Percentiles rank a stretch among this genome's conserved stretches.
Conservation (phyloP, 2,888 invertebrate species). For the Xylota sylvarum region DNA sequence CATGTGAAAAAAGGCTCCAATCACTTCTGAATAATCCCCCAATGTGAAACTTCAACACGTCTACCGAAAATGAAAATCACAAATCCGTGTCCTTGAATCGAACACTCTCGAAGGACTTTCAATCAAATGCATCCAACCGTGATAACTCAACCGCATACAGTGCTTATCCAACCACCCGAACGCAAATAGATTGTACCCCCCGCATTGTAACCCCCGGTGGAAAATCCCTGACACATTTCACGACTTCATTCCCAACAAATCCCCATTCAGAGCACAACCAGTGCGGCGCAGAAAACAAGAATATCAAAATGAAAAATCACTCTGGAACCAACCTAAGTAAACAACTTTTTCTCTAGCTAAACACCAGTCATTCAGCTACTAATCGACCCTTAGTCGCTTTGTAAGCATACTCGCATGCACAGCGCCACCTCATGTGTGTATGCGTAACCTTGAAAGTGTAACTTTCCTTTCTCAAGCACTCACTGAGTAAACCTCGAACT, state of each 20-base stretch:
- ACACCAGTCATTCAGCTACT: constrained; percentile 66
- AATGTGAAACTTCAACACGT: constrained; percentile 57
- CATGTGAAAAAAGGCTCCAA: constrained; percentile 3
- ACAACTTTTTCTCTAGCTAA: constrained; percentile 67
- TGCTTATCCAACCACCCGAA: constrained; percentile 61
- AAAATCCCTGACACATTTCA: constrained; percentile 73
- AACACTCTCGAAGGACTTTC: constrained; percentile 58
- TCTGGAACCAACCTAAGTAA: constrained; percentile 51
- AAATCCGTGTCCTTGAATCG: constrained; percentile 60
- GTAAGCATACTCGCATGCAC: constrained; percentile 36
- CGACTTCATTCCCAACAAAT: constrained; percentile 49
- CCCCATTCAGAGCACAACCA: constrained; percentile 35
- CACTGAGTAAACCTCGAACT: constrained; percentile 4
- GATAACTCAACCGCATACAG: constrained; percentile 69
- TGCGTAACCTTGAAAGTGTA: constrained; percentile 60
- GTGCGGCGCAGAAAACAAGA: not conserved
- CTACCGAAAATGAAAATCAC: constrained; percentile 40
- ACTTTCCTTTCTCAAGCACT: constrained; percentile 32
- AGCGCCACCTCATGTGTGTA: constrained; percentile 22
- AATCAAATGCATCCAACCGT: constrained; percentile 68
- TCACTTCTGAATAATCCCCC: constrained; percentile 52
- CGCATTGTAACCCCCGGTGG: constrained; percentile 16
- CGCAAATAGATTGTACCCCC: constrained; percentile 64
- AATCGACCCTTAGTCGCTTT: constrained; percentile 64
- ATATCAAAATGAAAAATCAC: constrained; percentile 1